phyloP scores from a whole-genome alignment of 2,113 vertebrate species.

The Natator depressus region DNA sequence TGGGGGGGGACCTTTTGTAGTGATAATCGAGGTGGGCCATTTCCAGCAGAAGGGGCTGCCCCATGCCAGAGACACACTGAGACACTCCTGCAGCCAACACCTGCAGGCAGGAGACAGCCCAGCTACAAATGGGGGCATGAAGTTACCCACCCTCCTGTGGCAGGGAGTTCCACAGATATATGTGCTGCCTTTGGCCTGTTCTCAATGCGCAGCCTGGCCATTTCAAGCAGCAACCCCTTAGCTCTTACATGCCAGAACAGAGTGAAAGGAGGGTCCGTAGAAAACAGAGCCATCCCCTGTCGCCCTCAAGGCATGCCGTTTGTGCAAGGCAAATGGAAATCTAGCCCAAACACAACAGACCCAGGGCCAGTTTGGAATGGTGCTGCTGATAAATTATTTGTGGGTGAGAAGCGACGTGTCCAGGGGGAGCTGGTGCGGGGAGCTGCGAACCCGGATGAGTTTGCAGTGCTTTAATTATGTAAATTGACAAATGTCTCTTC shows the following conservation, averaged over 20 bases:
- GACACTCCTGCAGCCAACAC: accelerated
- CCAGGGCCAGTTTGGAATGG: slow-evolving; percentile 15
- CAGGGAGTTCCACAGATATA: not conserved
- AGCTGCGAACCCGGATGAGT: slow-evolving; percentile 68
- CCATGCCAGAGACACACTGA: not conserved
- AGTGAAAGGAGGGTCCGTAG: not conserved
- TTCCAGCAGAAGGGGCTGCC: not conserved
- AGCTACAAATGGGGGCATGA: not conserved
- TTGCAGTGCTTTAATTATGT: slow-evolving; percentile 75
- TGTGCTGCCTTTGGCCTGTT: not conserved
- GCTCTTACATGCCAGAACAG: not conserved
- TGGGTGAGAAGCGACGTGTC: slow-evolving; percentile 49
- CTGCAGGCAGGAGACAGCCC: accelerated
- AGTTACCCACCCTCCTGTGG: not conserved
- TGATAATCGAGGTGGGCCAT: too few species aligned
- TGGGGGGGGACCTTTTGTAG: too few species aligned
- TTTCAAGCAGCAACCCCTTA: not conserved
- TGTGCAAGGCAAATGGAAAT: not conserved
- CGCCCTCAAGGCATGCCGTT: not conserved
- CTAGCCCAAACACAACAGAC: slow-evolving; percentile 39
- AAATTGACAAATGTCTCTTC: slow-evolving; percentile 73
- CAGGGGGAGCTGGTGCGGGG: slow-evolving; percentile 55
- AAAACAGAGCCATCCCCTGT: not conserved
- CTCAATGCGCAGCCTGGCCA: accelerated
- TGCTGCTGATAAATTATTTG: slow-evolving; percentile 59